Percentiles rank a stretch among this genome's conserved stretches.
Evolutionary conservation across 2,113 vertebrate genomes (phyloP).

Genomic region (Neotragus moschatus): DNA sequence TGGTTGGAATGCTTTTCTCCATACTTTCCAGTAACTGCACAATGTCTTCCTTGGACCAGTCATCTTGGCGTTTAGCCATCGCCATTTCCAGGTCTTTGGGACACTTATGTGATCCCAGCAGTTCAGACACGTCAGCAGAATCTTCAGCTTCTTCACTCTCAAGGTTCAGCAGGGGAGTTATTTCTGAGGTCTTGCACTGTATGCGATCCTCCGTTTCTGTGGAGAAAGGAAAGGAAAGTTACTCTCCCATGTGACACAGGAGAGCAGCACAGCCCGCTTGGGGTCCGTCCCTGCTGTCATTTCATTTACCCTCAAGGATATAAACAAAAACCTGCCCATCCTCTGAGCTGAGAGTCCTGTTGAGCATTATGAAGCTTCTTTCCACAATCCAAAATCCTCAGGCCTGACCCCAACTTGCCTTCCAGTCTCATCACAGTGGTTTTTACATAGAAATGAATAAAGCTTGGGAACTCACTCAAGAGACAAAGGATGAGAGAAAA

Average conservation of each 20-base stretch:
- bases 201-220: background rate
- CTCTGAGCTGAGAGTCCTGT: background rate
- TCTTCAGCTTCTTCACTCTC: background rate
- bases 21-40: background rate
- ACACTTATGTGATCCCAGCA: constrained; percentile 59
- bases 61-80: rapidly evolving
- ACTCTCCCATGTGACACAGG: background rate
- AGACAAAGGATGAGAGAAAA: background rate
- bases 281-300: background rate
- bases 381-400: background rate
- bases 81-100: background rate
- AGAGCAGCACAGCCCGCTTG: rapidly evolving
- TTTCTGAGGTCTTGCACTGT: background rate
- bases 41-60: background rate
- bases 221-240: background rate
- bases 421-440: background rate
- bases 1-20: background rate
- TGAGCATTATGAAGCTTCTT: background rate
- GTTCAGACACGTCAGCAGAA: background rate
- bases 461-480: background rate
- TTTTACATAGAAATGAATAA: too few species aligned
- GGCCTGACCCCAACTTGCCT: background rate
- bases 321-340: rapidly evolving
- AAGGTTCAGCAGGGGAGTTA: constrained; percentile 39
- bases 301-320: background rate